Percentiles rank a stretch among this genome's conserved stretches.
These are phyloP conservation scores for Struthidea cinerea DNA, from an alignment of 2,113 vertebrate species.

Conservation along the genomic window DNA sequence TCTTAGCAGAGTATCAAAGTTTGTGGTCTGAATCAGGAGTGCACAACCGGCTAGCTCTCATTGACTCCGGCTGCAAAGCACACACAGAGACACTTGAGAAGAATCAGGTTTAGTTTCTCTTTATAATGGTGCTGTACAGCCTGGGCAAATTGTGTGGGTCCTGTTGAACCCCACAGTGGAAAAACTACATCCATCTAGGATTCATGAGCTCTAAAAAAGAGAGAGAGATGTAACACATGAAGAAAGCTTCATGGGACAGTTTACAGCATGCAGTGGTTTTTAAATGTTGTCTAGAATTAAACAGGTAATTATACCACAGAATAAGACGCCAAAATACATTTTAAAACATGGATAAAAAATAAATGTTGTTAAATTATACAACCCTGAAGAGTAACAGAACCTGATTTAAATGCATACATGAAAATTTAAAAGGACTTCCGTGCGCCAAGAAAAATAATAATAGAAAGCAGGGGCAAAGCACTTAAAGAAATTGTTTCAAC, in stretches of 20 bases:
- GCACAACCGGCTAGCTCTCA: rapidly evolving
- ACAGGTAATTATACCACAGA: background rate
- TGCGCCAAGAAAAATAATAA: background rate
- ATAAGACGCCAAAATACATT: background rate
- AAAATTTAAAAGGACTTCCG: background rate
- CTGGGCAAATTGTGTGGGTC: background rate
- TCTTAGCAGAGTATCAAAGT: background rate
- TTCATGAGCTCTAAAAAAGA: background rate
- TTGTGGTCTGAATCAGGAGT: background rate
- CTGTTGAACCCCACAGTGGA: background rate
- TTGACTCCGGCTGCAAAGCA: background rate
- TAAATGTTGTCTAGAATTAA: background rate
- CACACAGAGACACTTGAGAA: background rate
- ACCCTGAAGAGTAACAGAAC: background rate
- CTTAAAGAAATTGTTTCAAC: background rate
- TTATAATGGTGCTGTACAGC: background rate
- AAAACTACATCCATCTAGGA: background rate
- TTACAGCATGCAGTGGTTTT: background rate
- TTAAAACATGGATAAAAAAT: background rate
- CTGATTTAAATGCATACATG: background rate
- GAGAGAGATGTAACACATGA: background rate
- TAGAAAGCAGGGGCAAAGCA: background rate
- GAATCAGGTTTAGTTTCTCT: background rate
- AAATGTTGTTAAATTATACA: background rate
- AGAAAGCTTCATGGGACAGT: background rate